These are phyloP conservation scores for Dipodomys spectabilis DNA, from an alignment of 2,113 vertebrate genomes.

Conservation along the genomic window DNA sequence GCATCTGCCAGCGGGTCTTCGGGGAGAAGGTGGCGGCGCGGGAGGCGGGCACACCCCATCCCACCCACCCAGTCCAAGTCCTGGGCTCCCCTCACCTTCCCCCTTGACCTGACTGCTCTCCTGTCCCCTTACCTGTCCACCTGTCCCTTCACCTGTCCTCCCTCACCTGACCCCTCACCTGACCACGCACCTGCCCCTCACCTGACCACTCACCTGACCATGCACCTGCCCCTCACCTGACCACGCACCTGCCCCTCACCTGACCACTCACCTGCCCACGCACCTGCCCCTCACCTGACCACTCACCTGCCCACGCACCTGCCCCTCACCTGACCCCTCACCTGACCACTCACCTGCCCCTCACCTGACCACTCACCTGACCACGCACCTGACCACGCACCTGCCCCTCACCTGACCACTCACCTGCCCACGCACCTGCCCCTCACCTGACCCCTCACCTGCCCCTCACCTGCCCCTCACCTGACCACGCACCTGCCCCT, in stretches of 20 bases:
- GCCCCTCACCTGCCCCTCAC: neutral
- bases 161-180: rapidly evolving
- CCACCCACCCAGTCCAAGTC: neutral
- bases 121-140: neutral
- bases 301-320: too few relatives aligned
- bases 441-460: neutral
- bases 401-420: rapidly evolving
- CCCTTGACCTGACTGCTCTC: too few relatives aligned
- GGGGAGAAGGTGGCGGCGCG: slow-evolving; percentile 94
- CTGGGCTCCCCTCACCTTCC: neutral
- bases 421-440: too few relatives aligned
- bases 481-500: too few relatives aligned
- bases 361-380: neutral
- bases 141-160: neutral
- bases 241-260: rapidly evolving
- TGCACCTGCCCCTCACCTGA: rapidly evolving
- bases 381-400: too few relatives aligned
- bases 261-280: neutral
- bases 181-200: neutral
- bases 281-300: rapidly evolving
- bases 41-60: neutral
- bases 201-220: too few relatives aligned
- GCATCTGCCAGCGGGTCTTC: slow-evolving; percentile 99
- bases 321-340: neutral
- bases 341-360: neutral